A percentile compares a stretch with the other conserved stretches of the same genome.
These are phyloP conservation scores for Epistrophella euchroma DNA, from an alignment of 2,888 invertebrate species.

Conservation along the genomic window DNA sequence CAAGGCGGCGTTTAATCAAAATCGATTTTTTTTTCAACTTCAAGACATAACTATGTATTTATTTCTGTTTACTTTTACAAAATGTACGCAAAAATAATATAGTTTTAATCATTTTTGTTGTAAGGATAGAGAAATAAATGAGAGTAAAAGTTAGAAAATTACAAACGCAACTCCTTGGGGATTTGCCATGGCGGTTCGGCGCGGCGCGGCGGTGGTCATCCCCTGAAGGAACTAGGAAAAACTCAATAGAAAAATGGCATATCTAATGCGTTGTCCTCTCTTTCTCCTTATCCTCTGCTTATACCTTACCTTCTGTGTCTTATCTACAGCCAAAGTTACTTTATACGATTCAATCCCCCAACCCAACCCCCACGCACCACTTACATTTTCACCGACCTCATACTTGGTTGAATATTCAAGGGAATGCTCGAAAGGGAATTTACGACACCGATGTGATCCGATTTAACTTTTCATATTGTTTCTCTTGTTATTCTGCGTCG, in stretches of 20 bases:
- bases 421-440: constrained; percentile 67
- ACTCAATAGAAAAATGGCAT: constrained; percentile 23
- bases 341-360: constrained; percentile 61
- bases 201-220: constrained; percentile 50
- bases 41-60: neutral
- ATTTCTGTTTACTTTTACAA: constrained; percentile 38
- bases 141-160: constrained; percentile 69
- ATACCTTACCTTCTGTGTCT: constrained; percentile 68
- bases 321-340: constrained; percentile 62
- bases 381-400: neutral
- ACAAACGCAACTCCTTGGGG: constrained; percentile 66
- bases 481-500: constrained; percentile 74
- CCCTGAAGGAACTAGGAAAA: constrained; percentile 46
- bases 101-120: constrained; percentile 71
- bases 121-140: constrained; percentile 45
- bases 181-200: constrained; percentile 25
- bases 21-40: constrained; percentile 58
- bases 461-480: constrained; percentile 76
- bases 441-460: constrained; percentile 75
- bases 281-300: constrained; percentile 45
- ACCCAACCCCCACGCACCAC: neutral
- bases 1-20: constrained; percentile 60
- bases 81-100: constrained; percentile 62
- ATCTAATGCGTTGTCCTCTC: constrained; percentile 40
- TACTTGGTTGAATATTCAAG: constrained; percentile 45